Evolutionary conservation across 2,888 invertebrate species (phyloP), one percentile per base, ranked within the genome.

Genomic region (Ligdia adustata): DNA sequence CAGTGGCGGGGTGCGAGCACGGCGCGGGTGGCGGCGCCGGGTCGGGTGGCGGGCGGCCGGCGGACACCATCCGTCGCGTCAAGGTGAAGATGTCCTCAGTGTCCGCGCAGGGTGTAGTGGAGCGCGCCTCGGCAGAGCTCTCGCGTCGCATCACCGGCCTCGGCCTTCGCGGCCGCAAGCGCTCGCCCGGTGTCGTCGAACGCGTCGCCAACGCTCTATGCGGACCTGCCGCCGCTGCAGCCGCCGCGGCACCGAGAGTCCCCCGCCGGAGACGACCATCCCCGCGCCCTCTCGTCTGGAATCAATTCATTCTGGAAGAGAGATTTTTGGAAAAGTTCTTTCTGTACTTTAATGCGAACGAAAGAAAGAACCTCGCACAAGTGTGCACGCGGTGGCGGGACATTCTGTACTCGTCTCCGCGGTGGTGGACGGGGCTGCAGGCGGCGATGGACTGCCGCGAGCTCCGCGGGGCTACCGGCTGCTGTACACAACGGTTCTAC

Each of bases 361-460:
- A 98, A 66, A 91, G 97, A 52, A 92, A 96, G 52, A 86, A 92
- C 7, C 90, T 98, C 62, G 96, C 97, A 6, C 96, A 96, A n/a
- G 95, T 97, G 43, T 98, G 97, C 86, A 92, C 93, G 52, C 92
- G 94, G 73, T 98, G 98, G 98, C 93, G 97, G 53, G 97, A 97
- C 75, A 91, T 96, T 43, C 88, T 98, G 42, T 98, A 98, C 84
- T 93, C 96, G 44, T 93, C 95, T 63, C 95, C 95, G n/a, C 92
- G 94, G 39, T 96, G 95, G 89, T 98, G 98, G 98, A 91, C 92
- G 18, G 96, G 97, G 1, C 91, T 98, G 40, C 91, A 96, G 62
- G 97, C 97, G 0, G 95, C 96, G 41, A 90, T 98, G 32, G 95
- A 96, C 68, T 98, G 97, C 82, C 93, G 96, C 35, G 97, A 97